Evolutionary conservation across 2,113 vertebrate species (phyloP).

Genomic region (Mesoclemmys tuberculata): DNA sequence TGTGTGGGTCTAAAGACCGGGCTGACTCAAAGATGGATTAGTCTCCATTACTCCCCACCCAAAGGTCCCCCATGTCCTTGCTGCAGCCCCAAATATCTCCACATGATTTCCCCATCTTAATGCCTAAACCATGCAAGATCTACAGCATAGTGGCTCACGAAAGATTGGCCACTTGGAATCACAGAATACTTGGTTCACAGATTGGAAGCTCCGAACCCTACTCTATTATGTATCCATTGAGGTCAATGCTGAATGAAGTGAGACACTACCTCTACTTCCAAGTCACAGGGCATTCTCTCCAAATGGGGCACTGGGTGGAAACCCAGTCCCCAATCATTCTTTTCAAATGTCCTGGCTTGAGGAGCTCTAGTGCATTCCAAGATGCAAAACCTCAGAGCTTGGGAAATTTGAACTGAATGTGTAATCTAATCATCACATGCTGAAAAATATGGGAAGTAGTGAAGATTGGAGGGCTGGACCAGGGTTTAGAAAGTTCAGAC

Average conservation of each 20-base stretch:
- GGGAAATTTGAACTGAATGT: not conserved
- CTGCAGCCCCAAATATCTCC: not conserved
- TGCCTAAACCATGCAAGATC: not conserved
- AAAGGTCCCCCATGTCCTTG: not conserved
- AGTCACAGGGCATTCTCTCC: not conserved
- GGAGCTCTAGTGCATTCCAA: not conserved
- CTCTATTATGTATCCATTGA: not conserved
- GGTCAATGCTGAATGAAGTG: not conserved
- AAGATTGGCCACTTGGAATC: not conserved
- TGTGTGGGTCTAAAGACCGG: not conserved
- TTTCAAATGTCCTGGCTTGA: not conserved
- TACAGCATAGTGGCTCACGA: not conserved
- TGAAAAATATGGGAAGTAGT: not conserved
- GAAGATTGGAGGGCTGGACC: not conserved
- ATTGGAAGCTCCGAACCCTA: not conserved
- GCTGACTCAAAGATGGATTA: not conserved
- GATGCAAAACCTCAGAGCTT: not conserved
- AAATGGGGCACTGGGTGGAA: not conserved
- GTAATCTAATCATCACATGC: not conserved
- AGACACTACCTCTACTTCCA: not conserved
- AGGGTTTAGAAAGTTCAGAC: not conserved
- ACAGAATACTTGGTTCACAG: not conserved
- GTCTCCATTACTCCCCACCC: not conserved
- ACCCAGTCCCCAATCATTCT: not conserved
- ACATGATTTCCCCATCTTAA: slow-evolving; percentile 13